Conservation (phyloP, 2,113 vertebrate species). For the Orycteropus afer region DNA sequence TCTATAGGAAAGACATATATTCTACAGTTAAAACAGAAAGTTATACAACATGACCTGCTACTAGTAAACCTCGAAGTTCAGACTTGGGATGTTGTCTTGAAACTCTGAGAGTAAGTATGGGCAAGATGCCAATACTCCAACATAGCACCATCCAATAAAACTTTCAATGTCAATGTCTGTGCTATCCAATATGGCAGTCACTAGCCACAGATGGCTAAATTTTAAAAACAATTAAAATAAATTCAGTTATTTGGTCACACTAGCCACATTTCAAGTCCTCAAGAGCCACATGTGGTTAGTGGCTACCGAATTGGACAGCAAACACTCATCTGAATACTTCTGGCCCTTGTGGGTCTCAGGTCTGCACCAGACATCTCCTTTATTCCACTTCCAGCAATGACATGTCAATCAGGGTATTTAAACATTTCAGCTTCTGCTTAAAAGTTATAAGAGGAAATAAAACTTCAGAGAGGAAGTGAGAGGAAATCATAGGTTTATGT, state of each 20-base stretch:
- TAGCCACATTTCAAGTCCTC: not conserved
- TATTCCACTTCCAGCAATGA: not conserved
- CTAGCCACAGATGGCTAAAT: not conserved
- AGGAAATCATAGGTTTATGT: not conserved
- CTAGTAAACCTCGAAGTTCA: slow-evolving; percentile 1
- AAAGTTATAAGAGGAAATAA: not conserved
- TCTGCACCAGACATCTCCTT: not conserved
- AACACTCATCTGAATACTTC: not conserved
- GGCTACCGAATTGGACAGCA: not conserved
- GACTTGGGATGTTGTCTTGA: not conserved
- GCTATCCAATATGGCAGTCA: not conserved
- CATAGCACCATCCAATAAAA: not conserved
- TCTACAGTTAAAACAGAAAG: slow-evolving; percentile 11
- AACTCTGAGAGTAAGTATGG: not conserved
- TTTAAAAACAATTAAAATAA: not conserved
- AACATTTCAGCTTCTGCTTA: slow-evolving; percentile 21
- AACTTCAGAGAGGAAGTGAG: not conserved
- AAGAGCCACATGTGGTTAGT: not conserved
- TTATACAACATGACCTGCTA: not conserved
- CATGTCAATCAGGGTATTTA: not conserved
- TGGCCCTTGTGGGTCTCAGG: not conserved
- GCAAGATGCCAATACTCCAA: not conserved
- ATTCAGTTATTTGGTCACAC: not conserved
- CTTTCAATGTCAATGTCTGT: not conserved
- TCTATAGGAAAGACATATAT: slow-evolving; percentile 5